Evolutionary conservation across 2,888 invertebrate species (phyloP).

Genomic region (Hemicrepidius hirtus): DNA sequence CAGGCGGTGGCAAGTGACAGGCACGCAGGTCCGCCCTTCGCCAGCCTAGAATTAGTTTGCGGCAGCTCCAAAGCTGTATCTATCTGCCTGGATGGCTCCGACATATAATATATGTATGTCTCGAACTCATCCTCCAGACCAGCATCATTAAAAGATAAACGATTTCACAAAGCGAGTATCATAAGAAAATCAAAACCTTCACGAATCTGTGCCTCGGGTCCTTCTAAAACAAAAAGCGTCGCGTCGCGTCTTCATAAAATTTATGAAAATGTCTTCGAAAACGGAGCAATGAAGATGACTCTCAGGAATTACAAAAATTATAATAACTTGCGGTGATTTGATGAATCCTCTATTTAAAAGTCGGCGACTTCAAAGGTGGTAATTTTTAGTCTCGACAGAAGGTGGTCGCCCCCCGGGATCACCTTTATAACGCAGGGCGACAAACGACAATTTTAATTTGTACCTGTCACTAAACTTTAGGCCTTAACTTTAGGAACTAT

Average conservation of each 20-base stretch:
- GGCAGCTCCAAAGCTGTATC: slow-evolving; percentile 61
- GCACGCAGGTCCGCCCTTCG: slow-evolving; percentile 71
- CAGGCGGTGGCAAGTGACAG: slow-evolving; percentile 72
- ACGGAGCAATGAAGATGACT: slow-evolving; percentile 33
- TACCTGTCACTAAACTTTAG: slow-evolving; percentile 64
- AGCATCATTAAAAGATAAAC: slow-evolving; percentile 48
- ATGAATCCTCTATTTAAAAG: slow-evolving; percentile 54
- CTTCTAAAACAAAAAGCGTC: slow-evolving; percentile 4
- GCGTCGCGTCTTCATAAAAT: slow-evolving; percentile 27
- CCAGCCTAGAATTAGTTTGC: slow-evolving; percentile 68
- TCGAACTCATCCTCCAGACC: slow-evolving; percentile 44
- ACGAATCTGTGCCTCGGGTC: slow-evolving; percentile 20
- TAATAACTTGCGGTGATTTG: slow-evolving; percentile 35
- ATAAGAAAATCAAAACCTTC: slow-evolving; percentile 38
- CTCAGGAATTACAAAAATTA: slow-evolving; percentile 42
- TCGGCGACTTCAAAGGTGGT: slow-evolving; percentile 67
- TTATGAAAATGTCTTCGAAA: slow-evolving; percentile 36
- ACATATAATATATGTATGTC: slow-evolving; percentile 58
- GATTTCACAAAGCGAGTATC: slow-evolving; percentile 39
- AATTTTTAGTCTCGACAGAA: slow-evolving; percentile 65
- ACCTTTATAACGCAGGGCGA: slow-evolving; percentile 63
- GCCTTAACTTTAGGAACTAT: slow-evolving; percentile 47
- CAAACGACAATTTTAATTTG: slow-evolving; percentile 68
- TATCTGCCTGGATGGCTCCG: slow-evolving; percentile 62
- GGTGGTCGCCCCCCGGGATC: slow-evolving; percentile 64